Percentiles rank a stretch among this genome's conserved stretches.
These are phyloP conservation scores for Lasioglossum pauxillum DNA, from an alignment of 2,888 invertebrate species.

Conservation along the genomic window DNA sequence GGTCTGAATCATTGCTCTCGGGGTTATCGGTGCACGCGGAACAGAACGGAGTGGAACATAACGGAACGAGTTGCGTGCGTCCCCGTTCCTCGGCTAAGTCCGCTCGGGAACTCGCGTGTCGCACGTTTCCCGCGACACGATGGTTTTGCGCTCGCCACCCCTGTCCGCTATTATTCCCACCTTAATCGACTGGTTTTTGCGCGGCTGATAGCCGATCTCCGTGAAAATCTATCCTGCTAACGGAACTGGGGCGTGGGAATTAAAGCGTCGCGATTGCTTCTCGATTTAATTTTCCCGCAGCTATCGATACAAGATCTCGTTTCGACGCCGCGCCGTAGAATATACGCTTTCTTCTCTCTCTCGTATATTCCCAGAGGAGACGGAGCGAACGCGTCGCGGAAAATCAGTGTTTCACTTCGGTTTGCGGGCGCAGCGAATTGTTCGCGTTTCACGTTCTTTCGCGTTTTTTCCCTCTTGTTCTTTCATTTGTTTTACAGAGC, in stretches of 20 bases:
- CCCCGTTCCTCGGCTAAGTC: slow-evolving; percentile 10
- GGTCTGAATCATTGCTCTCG: slow-evolving; percentile 28
- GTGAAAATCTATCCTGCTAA: neutral
- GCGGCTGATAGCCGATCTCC: neutral
- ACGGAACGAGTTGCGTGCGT: slow-evolving; percentile 32
- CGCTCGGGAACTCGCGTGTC: slow-evolving; percentile 29
- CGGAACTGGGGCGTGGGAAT: slow-evolving; percentile 14
- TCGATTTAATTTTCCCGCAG: slow-evolving; percentile 5
- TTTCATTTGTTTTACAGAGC: neutral
- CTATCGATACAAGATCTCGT: slow-evolving; percentile 9
- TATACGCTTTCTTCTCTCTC: neutral
- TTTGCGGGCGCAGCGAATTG: neutral
- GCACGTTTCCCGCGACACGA: slow-evolving; percentile 12
- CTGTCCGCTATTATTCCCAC: slow-evolving; percentile 29
- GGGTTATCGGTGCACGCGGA: slow-evolving; percentile 36
- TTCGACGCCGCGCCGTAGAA: neutral
- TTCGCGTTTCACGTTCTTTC: neutral
- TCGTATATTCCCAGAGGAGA: neutral
- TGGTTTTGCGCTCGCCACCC: slow-evolving; percentile 2
- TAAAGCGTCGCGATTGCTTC: slow-evolving; percentile 8
- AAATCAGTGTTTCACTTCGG: neutral
- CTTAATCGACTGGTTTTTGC: slow-evolving; percentile 1
- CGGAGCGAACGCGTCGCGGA: neutral
- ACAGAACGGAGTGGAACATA: neutral
- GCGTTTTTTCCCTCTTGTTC: neutral